Evolutionary conservation across 2,888 invertebrate species (phyloP), one percentile per base, ranked within the genome.

Genomic region (Eugnorisma glareosa): DNA sequence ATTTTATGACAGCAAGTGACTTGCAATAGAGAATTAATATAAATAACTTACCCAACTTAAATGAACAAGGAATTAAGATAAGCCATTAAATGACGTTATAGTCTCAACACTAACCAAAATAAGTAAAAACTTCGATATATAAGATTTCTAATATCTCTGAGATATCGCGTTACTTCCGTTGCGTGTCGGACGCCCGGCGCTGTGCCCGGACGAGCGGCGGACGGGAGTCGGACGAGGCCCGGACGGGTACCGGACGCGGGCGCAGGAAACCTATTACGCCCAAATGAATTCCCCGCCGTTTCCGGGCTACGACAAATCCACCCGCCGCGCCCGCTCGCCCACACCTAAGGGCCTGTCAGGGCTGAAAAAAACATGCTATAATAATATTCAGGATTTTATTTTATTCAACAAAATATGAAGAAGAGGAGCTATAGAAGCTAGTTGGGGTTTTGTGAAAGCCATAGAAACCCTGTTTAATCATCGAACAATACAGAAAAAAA

Each of bases 251-350:
- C 95, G 95, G 95, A 95, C 93, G 93, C 92, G 90, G 90, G 93
- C 92, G 93, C 96, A 94, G 96, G 96, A 96, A 96, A 95, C 96
- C 94, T 96, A 96, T 96, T 96, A 96, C 96, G 96, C 95, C 95
- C 95, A 96, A 96, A 96, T 96, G 96, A 96, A 96, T 96, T 96
- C 94, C 92, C 93, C 92, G 93, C 93, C 94, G 95, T 95, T 95
- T 96, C 96, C 96, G 96, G 95, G 86, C 93, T 93, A 93, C 94
- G 96, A 94, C 94, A 94, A 94, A 95, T 94, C 95, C 95, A 91
- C 91, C 95, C 94, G 92, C 91, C 92, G 92, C 93, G 89, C 93
- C 92, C 91, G 90, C 90, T 91, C 94, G 91, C 93, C 94, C 93
- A 92, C 94, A 93, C 95, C 93, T 93, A 89, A 90, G 94, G 94